Percentiles rank a stretch among this genome's conserved stretches.
phyloP scores from a whole-genome alignment of 2,888 invertebrate species.

The Mythimna impura region DNA sequence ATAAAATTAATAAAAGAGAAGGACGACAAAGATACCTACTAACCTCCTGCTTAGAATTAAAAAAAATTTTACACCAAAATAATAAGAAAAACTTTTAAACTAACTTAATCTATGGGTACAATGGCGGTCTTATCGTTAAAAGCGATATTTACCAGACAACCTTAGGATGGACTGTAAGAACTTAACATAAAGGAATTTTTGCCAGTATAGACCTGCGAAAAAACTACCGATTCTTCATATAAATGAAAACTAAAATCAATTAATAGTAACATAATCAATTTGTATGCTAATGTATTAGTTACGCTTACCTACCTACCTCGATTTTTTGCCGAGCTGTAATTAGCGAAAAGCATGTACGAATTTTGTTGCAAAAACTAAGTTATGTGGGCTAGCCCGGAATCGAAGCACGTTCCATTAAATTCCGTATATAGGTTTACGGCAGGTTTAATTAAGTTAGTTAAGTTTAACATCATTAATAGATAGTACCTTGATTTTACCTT shows the following conservation, averaged over 20 bases:
- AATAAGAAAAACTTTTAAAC: too few species aligned
- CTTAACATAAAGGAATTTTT: too few species aligned
- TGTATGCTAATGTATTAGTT: not conserved
- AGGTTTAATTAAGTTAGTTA: constrained; percentile 5
- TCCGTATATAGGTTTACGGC: not conserved
- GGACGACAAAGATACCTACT: too few species aligned
- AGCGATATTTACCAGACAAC: too few species aligned
- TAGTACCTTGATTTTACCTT: too few species aligned
- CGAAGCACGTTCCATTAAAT: constrained; percentile 10
- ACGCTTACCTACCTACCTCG: not conserved
- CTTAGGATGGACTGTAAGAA: too few species aligned
- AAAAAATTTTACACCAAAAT: too few species aligned
- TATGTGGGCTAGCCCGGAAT: constrained; percentile 28
- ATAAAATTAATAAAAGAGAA: too few species aligned
- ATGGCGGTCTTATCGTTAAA: too few species aligned
- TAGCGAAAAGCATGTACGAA: constrained; percentile 11
- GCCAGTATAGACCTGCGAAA: too few species aligned
- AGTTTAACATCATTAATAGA: not conserved
- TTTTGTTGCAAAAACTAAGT: constrained; percentile 27
- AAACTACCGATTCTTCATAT: not conserved
- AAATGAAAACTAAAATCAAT: constrained; percentile 8
- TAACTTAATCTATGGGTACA: too few species aligned
- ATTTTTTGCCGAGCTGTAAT: constrained; percentile 2
- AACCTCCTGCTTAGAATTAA: too few species aligned
- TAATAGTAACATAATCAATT: not conserved